Base-by-base conservation (phyloP, 2,113 vertebrate species). In the Mobula hypostoma region DNA sequence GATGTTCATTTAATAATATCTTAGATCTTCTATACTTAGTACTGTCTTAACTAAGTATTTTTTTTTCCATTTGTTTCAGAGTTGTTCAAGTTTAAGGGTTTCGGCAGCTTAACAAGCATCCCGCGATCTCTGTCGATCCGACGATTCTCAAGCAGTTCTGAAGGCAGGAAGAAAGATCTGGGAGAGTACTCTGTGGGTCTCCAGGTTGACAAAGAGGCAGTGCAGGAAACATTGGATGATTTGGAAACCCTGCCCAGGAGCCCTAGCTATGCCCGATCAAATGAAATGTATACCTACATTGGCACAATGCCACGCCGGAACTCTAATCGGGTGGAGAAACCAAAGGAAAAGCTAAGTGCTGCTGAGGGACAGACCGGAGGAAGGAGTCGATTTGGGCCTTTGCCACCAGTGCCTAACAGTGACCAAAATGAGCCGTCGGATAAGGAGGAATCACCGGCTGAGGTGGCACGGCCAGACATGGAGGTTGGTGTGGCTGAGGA, bases 211-310 rank as follows among this genome's bases (percentile, higher is more conserved):
- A 27, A 95, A 24, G 94, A 95, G 5, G 29, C 95, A 0, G 95
- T 95, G 0, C 94, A 97, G 63, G 78, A 95, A 48, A 96, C 97
- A 0, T 95, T 97, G 94, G 98, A 99, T 76, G 98, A 99, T 95
- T 95, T 98, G 96, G 96, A 94, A 21, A 94, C 96, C 0, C 94
- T 97, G 1, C 96, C 98, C 90, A 97, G 96, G 94, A 97, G 97
- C 24, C 95, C 97, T 0, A 95, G 96, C 15, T 99, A 99, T 0
- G 97, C 97, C 74, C 96, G 97, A 15, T 99, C 99, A 0, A 98
- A 97, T 0, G 98, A 99, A 94, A 98, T 96, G 97, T 99, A 98
- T 95, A 98, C 97, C 56, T 98, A 99, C 94, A 97, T 98, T 97
- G 98, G 98, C 32, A 99, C 99, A 74, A 97, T 99, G 97, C 99